phyloP scores from a whole-genome alignment of 2,888 invertebrate species.

The Harpalus rufipes region DNA sequence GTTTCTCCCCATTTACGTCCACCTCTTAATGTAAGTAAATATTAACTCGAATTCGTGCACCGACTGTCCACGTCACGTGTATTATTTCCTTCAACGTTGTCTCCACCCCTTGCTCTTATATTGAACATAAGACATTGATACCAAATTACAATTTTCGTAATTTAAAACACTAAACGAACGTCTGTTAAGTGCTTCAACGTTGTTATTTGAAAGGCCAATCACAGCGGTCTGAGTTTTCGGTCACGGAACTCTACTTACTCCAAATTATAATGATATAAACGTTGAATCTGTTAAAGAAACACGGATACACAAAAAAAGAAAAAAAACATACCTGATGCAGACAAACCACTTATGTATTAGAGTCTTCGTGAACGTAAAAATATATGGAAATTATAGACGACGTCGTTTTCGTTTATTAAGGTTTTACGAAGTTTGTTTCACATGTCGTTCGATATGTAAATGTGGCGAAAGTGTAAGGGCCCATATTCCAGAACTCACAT shows the following conservation, averaged over 20 bases:
- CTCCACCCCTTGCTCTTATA: conserved; percentile 62
- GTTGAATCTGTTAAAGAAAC: conserved; percentile 57
- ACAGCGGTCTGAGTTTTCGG: conserved; percentile 53
- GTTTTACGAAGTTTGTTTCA: conserved; percentile 59
- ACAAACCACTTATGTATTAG: conserved; percentile 56
- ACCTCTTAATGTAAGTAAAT: conserved; percentile 69
- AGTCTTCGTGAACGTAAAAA: conserved; percentile 61
- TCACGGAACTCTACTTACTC: conserved; percentile 64
- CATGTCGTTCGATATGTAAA: conserved; percentile 62
- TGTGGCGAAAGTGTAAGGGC: conserved; percentile 15
- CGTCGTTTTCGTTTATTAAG: conserved; percentile 62
- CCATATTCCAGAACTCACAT: not conserved
- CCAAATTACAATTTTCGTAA: conserved; percentile 58
- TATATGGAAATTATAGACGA: conserved; percentile 66
- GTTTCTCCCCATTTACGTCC: conserved; percentile 64
- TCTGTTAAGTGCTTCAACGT: conserved; percentile 66
- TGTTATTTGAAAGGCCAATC: conserved; percentile 65
- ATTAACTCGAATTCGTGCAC: too few species aligned
- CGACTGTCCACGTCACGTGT: too few species aligned
- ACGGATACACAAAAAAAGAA: conserved; percentile 49
- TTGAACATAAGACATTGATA: conserved; percentile 48
- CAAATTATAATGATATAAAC: conserved; percentile 67
- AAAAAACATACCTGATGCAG: conserved; percentile 26
- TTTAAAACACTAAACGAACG: conserved; percentile 63
- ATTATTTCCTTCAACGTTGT: too few species aligned